phyloP scores from a whole-genome alignment of 2,797 vertebrate genomes.

The Liasis olivaceus region DNA sequence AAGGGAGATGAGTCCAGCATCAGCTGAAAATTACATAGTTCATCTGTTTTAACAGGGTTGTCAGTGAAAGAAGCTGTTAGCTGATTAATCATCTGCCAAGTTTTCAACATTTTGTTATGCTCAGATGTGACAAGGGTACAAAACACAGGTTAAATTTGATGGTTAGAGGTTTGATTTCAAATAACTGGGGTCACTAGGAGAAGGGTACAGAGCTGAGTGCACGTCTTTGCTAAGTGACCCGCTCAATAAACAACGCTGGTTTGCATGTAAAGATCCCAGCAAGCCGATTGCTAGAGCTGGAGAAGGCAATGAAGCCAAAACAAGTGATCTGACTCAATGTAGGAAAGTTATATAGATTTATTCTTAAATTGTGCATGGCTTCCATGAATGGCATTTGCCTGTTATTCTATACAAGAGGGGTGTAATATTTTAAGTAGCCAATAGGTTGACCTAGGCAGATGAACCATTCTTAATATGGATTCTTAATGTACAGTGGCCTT shows the following conservation, averaged over 20 bases:
- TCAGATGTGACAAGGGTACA: not conserved
- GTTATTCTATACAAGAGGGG: not conserved
- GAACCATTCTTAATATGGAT: no score
- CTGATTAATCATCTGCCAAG: not conserved
- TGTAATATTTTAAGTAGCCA: not conserved
- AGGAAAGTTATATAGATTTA: not conserved
- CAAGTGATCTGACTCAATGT: not conserved
- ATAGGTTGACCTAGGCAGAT: no score
- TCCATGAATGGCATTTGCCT: not conserved
- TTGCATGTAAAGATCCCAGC: not conserved
- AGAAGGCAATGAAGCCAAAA: no score
- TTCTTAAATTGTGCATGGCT: not conserved
- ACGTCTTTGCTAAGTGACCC: not conserved
- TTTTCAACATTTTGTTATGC: not conserved
- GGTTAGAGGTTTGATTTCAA: not conserved
- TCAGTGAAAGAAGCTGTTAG: not conserved
- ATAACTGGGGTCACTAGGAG: not conserved
- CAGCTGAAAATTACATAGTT: not conserved
- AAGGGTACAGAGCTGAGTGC: not conserved
- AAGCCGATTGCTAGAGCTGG: not conserved
- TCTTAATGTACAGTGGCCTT: no score
- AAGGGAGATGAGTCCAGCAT: not conserved
- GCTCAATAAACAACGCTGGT: not conserved
- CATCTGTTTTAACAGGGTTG: not conserved
- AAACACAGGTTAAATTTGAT: not conserved